A percentile compares a stretch with the other conserved stretches of the same genome.
These are phyloP conservation scores for Neodiprion pinetum DNA, from an alignment of 1,140 invertebrate genomes.

Conservation along the genomic window DNA sequence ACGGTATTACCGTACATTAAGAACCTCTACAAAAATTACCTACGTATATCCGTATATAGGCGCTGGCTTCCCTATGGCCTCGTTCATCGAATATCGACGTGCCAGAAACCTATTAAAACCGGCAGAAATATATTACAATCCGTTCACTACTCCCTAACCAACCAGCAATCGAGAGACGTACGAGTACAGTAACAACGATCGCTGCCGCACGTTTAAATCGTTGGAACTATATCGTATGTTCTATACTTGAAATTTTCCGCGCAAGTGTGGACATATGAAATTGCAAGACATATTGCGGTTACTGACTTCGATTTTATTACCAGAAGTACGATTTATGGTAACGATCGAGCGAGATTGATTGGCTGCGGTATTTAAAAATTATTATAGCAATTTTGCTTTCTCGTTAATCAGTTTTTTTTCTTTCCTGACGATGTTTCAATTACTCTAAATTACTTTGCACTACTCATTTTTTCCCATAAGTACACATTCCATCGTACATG, in stretches of 20 bases:
- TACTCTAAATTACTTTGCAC: too few species aligned
- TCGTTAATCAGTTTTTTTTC: too few species aligned
- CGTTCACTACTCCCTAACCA: neutral
- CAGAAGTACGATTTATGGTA: neutral
- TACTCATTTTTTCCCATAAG: too few species aligned
- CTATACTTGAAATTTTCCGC: neutral
- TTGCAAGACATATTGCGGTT: neutral
- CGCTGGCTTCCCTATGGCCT: slow-evolving; percentile 22
- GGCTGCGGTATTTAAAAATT: neutral
- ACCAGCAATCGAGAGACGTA: neutral
- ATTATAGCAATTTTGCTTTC: too few species aligned
- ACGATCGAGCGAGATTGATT: neutral
- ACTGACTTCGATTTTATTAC: neutral
- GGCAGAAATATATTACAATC: neutral
- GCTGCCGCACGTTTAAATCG: neutral
- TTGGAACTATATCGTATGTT: neutral
- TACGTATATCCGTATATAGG: neutral
- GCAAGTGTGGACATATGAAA: neutral
- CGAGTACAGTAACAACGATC: neutral
- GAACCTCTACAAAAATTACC: neutral
- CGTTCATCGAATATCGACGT: slow-evolving; percentile 20
- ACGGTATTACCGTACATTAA: too few species aligned
- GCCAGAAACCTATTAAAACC: slow-evolving; percentile 23
- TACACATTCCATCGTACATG: too few species aligned
- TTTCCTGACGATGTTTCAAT: too few species aligned